Base-by-base conservation (phyloP, 2,113 vertebrate genomes). In the Elephas maximus region DNA sequence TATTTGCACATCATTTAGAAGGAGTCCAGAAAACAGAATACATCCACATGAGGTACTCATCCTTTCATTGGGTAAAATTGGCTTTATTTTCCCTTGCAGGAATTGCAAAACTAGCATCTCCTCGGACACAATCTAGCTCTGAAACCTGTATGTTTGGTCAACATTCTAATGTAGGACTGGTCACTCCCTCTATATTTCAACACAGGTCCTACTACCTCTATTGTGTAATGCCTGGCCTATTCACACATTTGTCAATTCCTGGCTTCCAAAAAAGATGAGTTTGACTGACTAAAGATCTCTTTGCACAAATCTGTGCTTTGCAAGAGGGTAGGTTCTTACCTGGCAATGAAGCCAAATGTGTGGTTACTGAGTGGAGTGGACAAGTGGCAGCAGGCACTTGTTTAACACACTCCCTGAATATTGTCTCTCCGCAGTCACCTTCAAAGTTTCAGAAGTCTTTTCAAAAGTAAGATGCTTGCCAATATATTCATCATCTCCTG, bases 11-110 rank as follows among this genome's bases (percentile, higher is more conserved):
- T 91, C 30, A 20, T 81, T 91, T 92, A 63, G 23, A 63, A 63
- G 6, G 9, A 45, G 7, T 15, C 78, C 33, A 4, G 20, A 88
- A 45, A n/a, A 69, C 33, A 4, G 15, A 88, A 45, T n/a, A 69
- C 12, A 20, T 18, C 53, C 33, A 12, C 3, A 1, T 81, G 15
- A 86, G 24, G 79, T 1, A 67, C 0, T 4, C 57, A 69, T 82
- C 7, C 17, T 91, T 84, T 73, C 30, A 60, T 1, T 4, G 48
- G 24, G 37, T n/a, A 84, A 48, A 92, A 33, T 2, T 17, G 30
- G 18, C 28, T 85, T 93, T 8, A 33, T 60, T 90, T 95, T 73
- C 14, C 94, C 12, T 84, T 93, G 6, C 23, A 96, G 12, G 53
- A 69, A 62, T 91, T 92, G n/a, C 12, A 37, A 90, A 74, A 45